Evolutionary conservation across 1,140 invertebrate genomes (phyloP), one percentile per base, ranked within the genome.

Genomic region (Dendrolimus kikuchii): DNA sequence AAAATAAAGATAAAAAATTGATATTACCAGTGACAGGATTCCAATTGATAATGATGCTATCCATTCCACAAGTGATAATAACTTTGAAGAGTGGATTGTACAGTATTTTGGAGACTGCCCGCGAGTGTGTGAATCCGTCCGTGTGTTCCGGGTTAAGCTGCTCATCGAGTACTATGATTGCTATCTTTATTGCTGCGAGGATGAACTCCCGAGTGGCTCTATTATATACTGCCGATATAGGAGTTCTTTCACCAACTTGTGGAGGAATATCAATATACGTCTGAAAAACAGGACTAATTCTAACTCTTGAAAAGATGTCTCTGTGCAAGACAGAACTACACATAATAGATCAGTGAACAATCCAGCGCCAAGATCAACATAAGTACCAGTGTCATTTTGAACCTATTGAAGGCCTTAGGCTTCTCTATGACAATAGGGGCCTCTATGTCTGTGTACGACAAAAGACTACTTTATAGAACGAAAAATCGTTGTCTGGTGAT

Each of bases 41-140:
- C 93, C 93, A 94, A 5, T 92, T 89, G 55, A 93, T 93, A 52
- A 94, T 93, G 63, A 89, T 91, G 55, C 92, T 93, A 70, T 94
- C 92, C 66, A 90, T 76, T 9, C 92, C 91, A 42, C 90, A 92
- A 2, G 92, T 92, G 42, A 93, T 88, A 44, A 93, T 87, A 41
- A 90, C 89, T 68, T 92, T 89, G 63, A 91, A 93, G 5, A 94
- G 81, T 7, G 89, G 88, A 81, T 93, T 93, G 66, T 92, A 93
- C 3, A 94, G 81, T 0, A 93, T 85, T 36, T 89, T 89, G 5
- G 91, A 90, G 9, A 93, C 89, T 5, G 89, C 86, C 40, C 89
- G 88, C 1, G 88, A 88, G 73, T 94, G 92, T 3, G 91, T 92
- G 64, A 89, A 90, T 3, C 92, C 92, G 79, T 93, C 92, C 0